Base-by-base conservation (phyloP, 2,888 invertebrate genomes). In the Nemapogon koenigi region DNA sequence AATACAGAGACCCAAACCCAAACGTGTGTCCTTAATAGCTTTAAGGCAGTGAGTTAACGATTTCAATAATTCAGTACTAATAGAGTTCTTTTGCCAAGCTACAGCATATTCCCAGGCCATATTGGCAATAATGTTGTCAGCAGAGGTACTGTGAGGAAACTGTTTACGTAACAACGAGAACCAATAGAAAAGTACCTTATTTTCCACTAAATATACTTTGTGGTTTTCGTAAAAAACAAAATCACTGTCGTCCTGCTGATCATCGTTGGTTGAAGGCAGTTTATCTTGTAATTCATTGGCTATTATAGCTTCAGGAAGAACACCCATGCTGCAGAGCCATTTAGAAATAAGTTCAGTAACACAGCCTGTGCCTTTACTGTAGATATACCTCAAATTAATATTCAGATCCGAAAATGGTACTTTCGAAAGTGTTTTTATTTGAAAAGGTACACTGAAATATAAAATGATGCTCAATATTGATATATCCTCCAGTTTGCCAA, bases 101-200 rank as follows among this genome's bases (percentile, higher is more conserved):
- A 90, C 83, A 38, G 91, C 87, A 59, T 91, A 94, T 62, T 96
- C 95, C 96, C 96, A 96, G 46, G 89, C 86, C 82, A 95, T 88
- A 59, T 95, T 93, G 10, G 90, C 86, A 35, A 95, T 75, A 27
- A 97, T 71, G 26, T 89, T 85, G 51, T 90, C 88, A 1, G 89
- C 83, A 39, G 88, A 85, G 38, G 94, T 80, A 60, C 94, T 95
- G 48, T 91, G 86, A 0, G 96, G 96, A 59, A 96, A 96, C 54
- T 92, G 90, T 30, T 83, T 81, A 35, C 86, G 85, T 40, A 92
- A 62, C 16, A 88, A 62, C 16, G 83, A 81, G 2, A 89, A 55
- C 56, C 86, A 82, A 46, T 85, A 83, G 39, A 87, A 81, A 35
- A 87, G 76, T 17, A 73, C 72, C 2, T 68, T 61, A 46, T 78